Evolutionary conservation across 2,113 vertebrate species (phyloP).

Genomic region (Mohoua ochrocephala): DNA sequence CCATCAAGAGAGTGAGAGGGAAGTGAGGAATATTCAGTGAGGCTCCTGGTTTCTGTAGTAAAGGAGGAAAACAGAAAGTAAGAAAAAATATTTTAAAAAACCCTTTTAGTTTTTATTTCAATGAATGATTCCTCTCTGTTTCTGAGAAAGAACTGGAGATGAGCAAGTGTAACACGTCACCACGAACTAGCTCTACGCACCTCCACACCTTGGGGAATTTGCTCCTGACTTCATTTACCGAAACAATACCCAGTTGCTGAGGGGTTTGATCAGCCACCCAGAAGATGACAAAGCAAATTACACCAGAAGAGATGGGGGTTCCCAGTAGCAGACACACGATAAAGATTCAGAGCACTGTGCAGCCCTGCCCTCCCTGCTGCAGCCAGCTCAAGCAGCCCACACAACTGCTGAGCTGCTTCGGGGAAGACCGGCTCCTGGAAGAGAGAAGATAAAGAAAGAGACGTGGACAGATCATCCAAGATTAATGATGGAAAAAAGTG

Average conservation of each 20-base stretch:
- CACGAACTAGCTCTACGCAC: fast-evolving
- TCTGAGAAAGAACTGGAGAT: not conserved
- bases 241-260: not conserved
- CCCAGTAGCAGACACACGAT: not conserved
- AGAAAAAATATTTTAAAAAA: not conserved
- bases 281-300: not conserved
- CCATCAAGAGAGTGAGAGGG: not conserved
- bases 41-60: not conserved
- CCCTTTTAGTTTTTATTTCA: not conserved
- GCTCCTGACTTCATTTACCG: not conserved
- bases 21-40: not conserved
- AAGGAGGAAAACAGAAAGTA: not conserved
- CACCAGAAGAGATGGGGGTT: not conserved
- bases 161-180: not conserved
- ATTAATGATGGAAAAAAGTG: not conserved
- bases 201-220: not conserved
- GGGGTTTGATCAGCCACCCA: not conserved
- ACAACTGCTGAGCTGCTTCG: not conserved
- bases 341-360: not conserved
- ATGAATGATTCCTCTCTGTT: not conserved
- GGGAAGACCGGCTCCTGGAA: not conserved
- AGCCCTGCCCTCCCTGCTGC: not conserved
- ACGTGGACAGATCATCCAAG: not conserved
- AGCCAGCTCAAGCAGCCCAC: not conserved
- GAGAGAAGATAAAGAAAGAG: slow-evolving; percentile 13